Base-by-base conservation (phyloP, 30 jellyfish, hydroid and myxozoan species). In the Aurelia sp. region DNA sequence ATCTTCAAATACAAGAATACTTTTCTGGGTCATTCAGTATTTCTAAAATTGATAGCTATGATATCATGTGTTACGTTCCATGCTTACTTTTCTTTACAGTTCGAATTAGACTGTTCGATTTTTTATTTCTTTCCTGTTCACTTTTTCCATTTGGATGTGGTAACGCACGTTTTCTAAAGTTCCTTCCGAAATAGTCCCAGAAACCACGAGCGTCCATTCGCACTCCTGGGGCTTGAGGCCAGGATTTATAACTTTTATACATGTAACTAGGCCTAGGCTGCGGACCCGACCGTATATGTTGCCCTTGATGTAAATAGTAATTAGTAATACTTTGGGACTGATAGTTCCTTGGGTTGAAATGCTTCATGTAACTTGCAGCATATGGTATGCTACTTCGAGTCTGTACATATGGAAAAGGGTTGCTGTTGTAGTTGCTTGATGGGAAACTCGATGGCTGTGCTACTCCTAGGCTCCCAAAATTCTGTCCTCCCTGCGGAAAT, bases 171-270 rank as follows among this genome's bases (percentile, higher is more conserved):
- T 84, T 84, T 15, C 50, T 84, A 68, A 70, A 73, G 10, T 73
- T 59, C 64, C 96, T 91, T 1, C 99, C 97, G 55, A 94, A 78
- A 69, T 82, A 94, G 71, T 94, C 97, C 99, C 99, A 94, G 35
- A 94, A 53, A 52, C 81, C 86, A 18, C 96, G 90, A 13, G 97
- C 23, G 27, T 60, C 71, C 62, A 78, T 65, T 61, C 76, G 64
- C 48, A 41, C 71, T 7, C 84, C 80, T 5, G 73, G 62, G 1
- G 65, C 31, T 13, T 76, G 66, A 6, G 71, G 48, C 58, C 87
- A 62, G 85, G 85, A 71, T 60, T 88, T 81, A 18, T 51, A 70
- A n/a, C 21, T 19, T 19, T 40, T 70, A 63, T 71, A 78, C 16
- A 68, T 66, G 65, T 66, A 66, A 33, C 51, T 53, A 59, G 78